These are phyloP conservation scores for Ophion obscuratus DNA, from an alignment of 2,888 invertebrate species.

Conservation along the genomic window DNA sequence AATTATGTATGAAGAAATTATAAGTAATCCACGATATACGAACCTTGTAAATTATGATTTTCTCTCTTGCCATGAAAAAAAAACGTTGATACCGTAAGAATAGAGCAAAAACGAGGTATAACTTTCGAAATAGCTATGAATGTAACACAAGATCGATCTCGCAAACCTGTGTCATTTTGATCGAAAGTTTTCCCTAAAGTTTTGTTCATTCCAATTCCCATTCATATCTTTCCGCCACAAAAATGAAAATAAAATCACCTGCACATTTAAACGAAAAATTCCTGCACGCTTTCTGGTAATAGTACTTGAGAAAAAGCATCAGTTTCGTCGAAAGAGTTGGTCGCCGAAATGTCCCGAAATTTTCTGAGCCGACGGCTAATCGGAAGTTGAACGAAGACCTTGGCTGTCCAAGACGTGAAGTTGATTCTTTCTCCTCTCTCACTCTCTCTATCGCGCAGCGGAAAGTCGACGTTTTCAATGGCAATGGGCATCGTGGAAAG, in stretches of 20 bases:
- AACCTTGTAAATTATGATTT: too few relatives aligned
- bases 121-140: neutral
- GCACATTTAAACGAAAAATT: conserved; percentile 42
- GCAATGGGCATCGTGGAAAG: conserved; percentile 26
- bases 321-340: conserved; percentile 10
- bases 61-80: neutral
- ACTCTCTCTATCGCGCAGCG: conserved; percentile 3
- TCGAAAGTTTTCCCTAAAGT: conserved; percentile 19
- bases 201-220: neutral
- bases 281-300: conserved; percentile 41
- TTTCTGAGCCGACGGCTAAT: conserved; percentile 37
- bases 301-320: conserved; percentile 27
- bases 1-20: too few relatives aligned
- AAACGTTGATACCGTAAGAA: neutral
- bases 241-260: neutral
- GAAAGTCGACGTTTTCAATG: conserved; percentile 5
- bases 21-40: too few relatives aligned
- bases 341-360: conserved; percentile 39
- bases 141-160: conserved; percentile 19
- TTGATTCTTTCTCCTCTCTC: neutral
- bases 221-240: neutral
- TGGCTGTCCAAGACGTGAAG: conserved; percentile 29
- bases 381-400: conserved; percentile 46
- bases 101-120: neutral
- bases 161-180: neutral